Percentiles rank a stretch among this genome's conserved stretches.
Evolutionary conservation across 2,113 vertebrate species (phyloP).

Genomic region (Mystacornis crossleyi): DNA sequence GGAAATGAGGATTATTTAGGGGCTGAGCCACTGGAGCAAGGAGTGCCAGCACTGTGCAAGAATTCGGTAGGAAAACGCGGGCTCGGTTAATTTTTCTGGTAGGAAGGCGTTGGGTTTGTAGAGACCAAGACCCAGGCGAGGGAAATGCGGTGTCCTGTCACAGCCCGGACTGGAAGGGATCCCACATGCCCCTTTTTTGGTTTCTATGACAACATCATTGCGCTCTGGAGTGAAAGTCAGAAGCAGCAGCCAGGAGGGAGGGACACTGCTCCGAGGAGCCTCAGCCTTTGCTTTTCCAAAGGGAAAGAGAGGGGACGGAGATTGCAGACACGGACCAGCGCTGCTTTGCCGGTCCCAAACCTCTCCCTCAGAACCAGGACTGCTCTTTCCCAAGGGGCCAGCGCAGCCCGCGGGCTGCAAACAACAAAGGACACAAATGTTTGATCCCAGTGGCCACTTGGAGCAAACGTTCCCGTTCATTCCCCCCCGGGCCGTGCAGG

Average conservation of each 20-base stretch:
- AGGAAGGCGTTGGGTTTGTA: not conserved
- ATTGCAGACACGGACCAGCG: fast-evolving
- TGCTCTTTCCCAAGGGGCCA: not conserved
- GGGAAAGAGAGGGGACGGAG: not conserved
- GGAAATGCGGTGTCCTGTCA: not conserved
- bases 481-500: not conserved
- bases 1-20: not conserved
- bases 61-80: not conserved
- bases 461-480: not conserved
- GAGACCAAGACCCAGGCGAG: not conserved
- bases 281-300: not conserved
- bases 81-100: not conserved
- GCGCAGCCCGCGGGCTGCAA: not conserved
- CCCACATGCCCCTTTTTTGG: not conserved
- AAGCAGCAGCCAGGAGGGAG: not conserved
- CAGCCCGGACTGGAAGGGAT: not conserved
- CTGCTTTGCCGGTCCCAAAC: not conserved
- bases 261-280: not conserved
- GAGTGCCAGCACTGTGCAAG: fast-evolving
- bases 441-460: not conserved
- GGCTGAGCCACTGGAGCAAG: not conserved
- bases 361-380: not conserved
- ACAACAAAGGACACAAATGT: not conserved
- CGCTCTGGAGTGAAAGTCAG: not conserved
- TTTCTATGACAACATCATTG: conserved; percentile 24